Conservation (phyloP, 53 echinoderm and acorn worm genomes). For the Pentamera pediparva region DNA sequence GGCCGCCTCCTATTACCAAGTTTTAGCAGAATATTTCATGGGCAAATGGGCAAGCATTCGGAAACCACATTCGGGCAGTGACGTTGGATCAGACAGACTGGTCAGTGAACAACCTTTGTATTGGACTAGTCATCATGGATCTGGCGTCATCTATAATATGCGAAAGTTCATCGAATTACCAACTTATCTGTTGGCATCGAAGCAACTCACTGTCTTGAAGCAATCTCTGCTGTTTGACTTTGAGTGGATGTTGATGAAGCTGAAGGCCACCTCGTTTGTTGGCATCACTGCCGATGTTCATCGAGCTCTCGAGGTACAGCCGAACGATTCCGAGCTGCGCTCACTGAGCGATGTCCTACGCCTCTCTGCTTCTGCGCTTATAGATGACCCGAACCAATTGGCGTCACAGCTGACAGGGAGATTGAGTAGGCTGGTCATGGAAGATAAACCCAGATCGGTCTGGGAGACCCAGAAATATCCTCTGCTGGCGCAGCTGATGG, state of each 20-base stretch:
- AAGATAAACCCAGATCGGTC: constrained; percentile 72
- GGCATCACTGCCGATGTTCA: constrained; percentile 70
- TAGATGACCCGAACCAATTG: constrained; percentile 59
- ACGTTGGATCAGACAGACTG: constrained; percentile 66
- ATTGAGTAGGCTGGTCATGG: constrained; percentile 53
- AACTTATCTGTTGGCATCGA: constrained; percentile 58
- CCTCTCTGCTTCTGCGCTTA: constrained; percentile 52
- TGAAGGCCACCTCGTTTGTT: constrained; percentile 57
- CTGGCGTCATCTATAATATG: constrained; percentile 41
- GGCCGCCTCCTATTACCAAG: constrained; percentile 77
- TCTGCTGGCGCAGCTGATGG: constrained; percentile 44
- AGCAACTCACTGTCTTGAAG: constrained; percentile 69
- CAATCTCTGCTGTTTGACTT: constrained; percentile 67
- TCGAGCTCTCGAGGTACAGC: constrained; percentile 67
- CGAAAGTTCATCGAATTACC: constrained; percentile 76
- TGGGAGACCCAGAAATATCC: constrained; percentile 82
- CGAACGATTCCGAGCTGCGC: constrained; percentile 67
- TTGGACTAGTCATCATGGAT: too few relatives aligned
- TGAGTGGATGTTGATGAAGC: constrained; percentile 80
- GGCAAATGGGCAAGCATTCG: constrained; percentile 65
- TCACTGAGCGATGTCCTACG: constrained; percentile 69
- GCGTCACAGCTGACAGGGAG: constrained; percentile 81
- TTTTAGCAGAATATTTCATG: constrained; percentile 71
- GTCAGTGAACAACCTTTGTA: constrained; percentile 10
- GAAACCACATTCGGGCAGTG: constrained; percentile 79